Conservation (phyloP, 2,113 vertebrate species). For the Sylvilagus bachmani region DNA sequence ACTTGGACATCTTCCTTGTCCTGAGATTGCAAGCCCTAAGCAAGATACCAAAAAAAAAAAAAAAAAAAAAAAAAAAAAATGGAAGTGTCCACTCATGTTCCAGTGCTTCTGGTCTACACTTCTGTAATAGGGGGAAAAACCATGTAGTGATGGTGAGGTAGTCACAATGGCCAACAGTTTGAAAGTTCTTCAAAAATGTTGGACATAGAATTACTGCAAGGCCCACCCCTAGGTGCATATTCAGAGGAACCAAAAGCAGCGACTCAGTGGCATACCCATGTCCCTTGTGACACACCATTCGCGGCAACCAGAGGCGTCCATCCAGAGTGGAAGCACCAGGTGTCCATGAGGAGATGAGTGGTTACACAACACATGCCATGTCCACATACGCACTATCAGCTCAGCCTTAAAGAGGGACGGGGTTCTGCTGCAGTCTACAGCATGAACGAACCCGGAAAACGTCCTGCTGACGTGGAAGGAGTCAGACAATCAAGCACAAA, state of each 20-base stretch:
- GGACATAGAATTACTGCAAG: background rate
- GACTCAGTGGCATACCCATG: background rate
- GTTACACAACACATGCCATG: background rate
- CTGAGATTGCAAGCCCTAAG: background rate
- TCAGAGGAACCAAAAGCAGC: background rate
- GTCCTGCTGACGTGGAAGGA: background rate
- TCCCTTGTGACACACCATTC: background rate
- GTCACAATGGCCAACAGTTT: background rate
- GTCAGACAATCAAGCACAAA: background rate
- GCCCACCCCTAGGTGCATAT: background rate
- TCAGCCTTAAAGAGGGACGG: background rate
- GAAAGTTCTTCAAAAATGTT: background rate
- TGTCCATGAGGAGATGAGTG: background rate
- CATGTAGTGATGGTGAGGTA: background rate
- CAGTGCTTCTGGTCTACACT: background rate
- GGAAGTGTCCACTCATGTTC: background rate
- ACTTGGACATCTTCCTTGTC: background rate
- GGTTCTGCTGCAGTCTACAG: background rate
- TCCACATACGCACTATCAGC: background rate
- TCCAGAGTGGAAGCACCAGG: background rate
- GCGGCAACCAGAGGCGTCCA: background rate
- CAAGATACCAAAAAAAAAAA: background rate
- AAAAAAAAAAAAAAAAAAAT: background rate
- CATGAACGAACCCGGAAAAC: background rate
- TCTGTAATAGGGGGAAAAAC: background rate